Base-by-base conservation (phyloP, 2,888 invertebrate genomes). In the Syrphus vitripennis region DNA sequence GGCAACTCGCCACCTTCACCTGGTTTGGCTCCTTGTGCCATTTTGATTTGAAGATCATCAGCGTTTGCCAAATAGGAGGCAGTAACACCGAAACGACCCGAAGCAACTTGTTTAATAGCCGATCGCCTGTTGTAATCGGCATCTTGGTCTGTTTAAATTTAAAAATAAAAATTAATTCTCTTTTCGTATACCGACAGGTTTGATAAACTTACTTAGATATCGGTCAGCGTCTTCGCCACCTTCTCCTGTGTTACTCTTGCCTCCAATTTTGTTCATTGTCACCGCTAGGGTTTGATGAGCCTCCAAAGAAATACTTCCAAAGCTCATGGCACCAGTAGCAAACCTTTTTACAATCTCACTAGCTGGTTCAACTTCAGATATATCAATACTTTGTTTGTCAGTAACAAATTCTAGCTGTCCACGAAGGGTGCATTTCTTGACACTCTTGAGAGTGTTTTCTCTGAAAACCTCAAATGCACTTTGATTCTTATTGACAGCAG, bases 11-110 rank as follows among this genome's bases (percentile, higher is more conserved):
- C 99, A 24, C 99, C 99, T 93, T 99, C 99, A 0, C 99, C 99
- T 0, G 99, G 99, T 92, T 99, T 99, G 74, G 99, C 99, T 2
- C 99, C 99, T 93, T 99, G 98, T 7, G 99, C 99, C 99, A 99
- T 99, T 93, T 99, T 99, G 91, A 99, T 99, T 93, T 99, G 99
- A 88, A 99, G 92, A 92, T 99, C 99, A 92, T 99, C 99, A 0
- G 99, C 97, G 93, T 99, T 98, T 9, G 99, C 98, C 88, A 99
- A 93, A 92, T 99, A 99, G 0, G 98, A 97, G 14, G 98, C 98
- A 0, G 99, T 99, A 4, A 99, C 99, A 9, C 99, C 99, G 93
- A 99, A 99, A 63, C 99, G 95, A 7, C 99, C 99, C 7, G 98
- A 98, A 7, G 99, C 99, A 16, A 99, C 98, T 94, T 99, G 99